These are phyloP conservation scores for Atopsyche davidsoni DNA, from an alignment of 1,140 invertebrate species.

Conservation along the genomic window DNA sequence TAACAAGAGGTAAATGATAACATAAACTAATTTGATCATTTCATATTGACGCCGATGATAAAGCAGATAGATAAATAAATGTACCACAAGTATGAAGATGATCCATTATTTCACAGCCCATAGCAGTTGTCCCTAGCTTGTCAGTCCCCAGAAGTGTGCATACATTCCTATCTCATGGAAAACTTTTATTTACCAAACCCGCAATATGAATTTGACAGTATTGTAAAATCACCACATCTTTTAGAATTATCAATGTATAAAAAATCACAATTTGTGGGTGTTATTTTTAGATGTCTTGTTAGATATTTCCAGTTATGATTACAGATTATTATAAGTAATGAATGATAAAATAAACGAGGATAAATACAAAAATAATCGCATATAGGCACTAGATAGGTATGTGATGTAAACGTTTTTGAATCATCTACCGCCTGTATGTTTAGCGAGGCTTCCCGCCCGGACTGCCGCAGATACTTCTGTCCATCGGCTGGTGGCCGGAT, in stretches of 20 bases:
- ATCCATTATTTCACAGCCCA: too few species aligned
- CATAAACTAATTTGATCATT: too few species aligned
- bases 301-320: conserved; percentile 28
- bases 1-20: too few species aligned
- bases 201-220: not conserved
- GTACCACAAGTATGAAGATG: too few species aligned
- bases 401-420: conserved; percentile 24
- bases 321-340: conserved; percentile 20
- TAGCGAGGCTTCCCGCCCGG: conserved; percentile 25
- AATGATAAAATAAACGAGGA: conserved; percentile 20
- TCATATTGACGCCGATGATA: too few species aligned
- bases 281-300: conserved; percentile 29
- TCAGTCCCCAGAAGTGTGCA: too few species aligned
- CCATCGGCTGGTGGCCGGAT: conserved; percentile 9
- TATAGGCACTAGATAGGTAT: conserved; percentile 27
- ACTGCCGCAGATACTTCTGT: conserved; percentile 18
- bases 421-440: conserved; percentile 25
- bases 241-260: not conserved
- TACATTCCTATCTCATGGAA: too few species aligned
- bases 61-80: too few species aligned
- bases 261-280: conserved; percentile 26
- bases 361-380: conserved; percentile 20
- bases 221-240: not conserved
- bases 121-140: too few species aligned
- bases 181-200: too few species aligned